Conservation (phyloP, 2,888 invertebrate species). For the Dromius quadrimaculatus region DNA sequence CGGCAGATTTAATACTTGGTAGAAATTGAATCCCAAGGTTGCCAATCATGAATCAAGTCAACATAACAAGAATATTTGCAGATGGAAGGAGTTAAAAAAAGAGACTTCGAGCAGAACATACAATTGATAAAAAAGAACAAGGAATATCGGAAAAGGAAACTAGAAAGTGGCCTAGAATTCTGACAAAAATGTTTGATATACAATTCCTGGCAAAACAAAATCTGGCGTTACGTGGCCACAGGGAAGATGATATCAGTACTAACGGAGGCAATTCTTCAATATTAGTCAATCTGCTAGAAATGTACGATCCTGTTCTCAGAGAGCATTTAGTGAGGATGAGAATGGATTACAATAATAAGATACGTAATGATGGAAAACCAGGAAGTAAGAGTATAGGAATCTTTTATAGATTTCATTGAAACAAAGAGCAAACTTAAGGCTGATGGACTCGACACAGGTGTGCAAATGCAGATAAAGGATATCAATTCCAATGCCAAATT, state of each 20-base stretch:
- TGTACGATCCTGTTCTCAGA: slow-evolving; percentile 54
- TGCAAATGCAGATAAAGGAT: slow-evolving; percentile 54
- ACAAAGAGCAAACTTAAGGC: slow-evolving; percentile 53
- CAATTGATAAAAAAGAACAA: too few species aligned
- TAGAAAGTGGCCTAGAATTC: slow-evolving; percentile 52
- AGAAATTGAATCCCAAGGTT: too few species aligned
- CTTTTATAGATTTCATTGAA: slow-evolving; percentile 57
- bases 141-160: too few species aligned
- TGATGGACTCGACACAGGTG: slow-evolving; percentile 54
- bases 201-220: slow-evolving; percentile 53
- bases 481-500: slow-evolving; percentile 54
- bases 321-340: slow-evolving; percentile 52
- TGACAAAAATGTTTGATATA: slow-evolving; percentile 50
- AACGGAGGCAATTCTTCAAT: slow-evolving; percentile 53
- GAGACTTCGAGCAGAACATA: too few species aligned
- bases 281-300: slow-evolving; percentile 52
- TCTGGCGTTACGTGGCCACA: slow-evolving; percentile 53
- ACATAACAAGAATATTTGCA: too few species aligned
- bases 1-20: too few species aligned
- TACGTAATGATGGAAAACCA: slow-evolving; percentile 55
- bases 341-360: slow-evolving; percentile 53
- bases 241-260: slow-evolving; percentile 44
- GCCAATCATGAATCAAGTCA: too few species aligned
- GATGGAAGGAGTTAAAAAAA: too few species aligned
- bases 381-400: slow-evolving; percentile 55